A percentile compares a stretch with the other conserved stretches of the same genome.
Conservation (phyloP, 2,113 vertebrate genomes). For the Noturus placidus region DNA sequence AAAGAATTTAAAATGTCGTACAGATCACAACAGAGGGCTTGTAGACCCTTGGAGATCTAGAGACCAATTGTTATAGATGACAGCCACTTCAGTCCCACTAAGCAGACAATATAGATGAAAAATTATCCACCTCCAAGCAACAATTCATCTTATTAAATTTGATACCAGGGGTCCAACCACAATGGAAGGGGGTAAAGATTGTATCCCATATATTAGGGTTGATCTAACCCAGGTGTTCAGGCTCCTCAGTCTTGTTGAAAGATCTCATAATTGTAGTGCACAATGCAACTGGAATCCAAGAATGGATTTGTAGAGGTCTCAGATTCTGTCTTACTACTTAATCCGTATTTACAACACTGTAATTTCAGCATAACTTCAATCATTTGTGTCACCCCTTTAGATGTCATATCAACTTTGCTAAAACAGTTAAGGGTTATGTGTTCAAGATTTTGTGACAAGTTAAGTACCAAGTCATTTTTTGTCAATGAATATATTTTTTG, state of each 20-base stretch:
- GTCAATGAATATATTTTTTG: constrained; percentile 42
- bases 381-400: neutral
- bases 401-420: constrained; percentile 12
- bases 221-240: constrained; percentile 56
- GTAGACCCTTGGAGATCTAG: constrained; percentile 47
- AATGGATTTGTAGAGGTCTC: constrained; percentile 52
- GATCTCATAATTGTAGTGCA: constrained; percentile 59
- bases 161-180: constrained; percentile 41
- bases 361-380: constrained; percentile 35
- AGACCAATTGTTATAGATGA: constrained; percentile 58
- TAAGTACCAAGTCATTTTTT: constrained; percentile 28
- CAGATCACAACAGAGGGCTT: constrained; percentile 58
- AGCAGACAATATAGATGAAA: constrained; percentile 50
- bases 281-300: constrained; percentile 60
- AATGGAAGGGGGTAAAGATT: constrained; percentile 25
- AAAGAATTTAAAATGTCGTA: constrained; percentile 51
- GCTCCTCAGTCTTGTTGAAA: constrained; percentile 58
- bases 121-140: constrained; percentile 41
- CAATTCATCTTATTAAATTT: constrained; percentile 52
- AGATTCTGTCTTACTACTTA: constrained; percentile 42
- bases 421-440: constrained; percentile 7
- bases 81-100: constrained; percentile 57
- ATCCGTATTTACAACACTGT: constrained; percentile 31
- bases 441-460: constrained; percentile 31
- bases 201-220: constrained; percentile 44